These are phyloP conservation scores for Macropis europaea DNA, from an alignment of 2,888 invertebrate genomes.

Conservation along the genomic window DNA sequence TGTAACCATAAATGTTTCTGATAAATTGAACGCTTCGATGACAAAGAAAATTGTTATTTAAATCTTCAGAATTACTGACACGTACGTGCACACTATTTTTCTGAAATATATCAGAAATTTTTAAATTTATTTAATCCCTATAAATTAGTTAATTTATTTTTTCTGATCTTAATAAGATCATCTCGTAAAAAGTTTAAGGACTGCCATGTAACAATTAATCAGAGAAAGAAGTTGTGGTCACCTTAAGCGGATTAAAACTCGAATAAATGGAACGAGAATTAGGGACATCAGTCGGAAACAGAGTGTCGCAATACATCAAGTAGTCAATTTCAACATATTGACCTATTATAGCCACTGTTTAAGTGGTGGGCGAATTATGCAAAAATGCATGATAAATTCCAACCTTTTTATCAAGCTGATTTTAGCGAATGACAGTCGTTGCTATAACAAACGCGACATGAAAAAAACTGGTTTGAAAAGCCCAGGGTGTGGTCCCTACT, in stretches of 20 bases:
- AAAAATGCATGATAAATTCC: conserved; percentile 6
- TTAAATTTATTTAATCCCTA: no score
- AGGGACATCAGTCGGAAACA: background rate
- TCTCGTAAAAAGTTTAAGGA: no score
- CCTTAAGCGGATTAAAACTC: background rate
- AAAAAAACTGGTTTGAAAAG: conserved; percentile 55
- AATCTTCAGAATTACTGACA: no score
- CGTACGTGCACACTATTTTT: no score
- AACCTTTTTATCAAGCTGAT: background rate
- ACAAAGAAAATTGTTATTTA: no score
- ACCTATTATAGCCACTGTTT: background rate
- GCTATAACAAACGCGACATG: conserved; percentile 42
- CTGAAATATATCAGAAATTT: no score
- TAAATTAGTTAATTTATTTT: no score
- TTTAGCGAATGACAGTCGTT: background rate
- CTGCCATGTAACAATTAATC: no score
- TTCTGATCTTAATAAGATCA: no score
- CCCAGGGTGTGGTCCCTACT: conserved; percentile 50
- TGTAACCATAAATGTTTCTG: no score
- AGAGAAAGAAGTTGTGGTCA: no score
- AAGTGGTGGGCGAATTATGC: background rate
- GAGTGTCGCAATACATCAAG: conserved; percentile 5
- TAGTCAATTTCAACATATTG: background rate
- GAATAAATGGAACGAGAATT: background rate
- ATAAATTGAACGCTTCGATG: no score